Base-by-base conservation (phyloP, 37 sponge, comb jelly and placozoan species). In the Chondrilla cf. caribensis region DNA sequence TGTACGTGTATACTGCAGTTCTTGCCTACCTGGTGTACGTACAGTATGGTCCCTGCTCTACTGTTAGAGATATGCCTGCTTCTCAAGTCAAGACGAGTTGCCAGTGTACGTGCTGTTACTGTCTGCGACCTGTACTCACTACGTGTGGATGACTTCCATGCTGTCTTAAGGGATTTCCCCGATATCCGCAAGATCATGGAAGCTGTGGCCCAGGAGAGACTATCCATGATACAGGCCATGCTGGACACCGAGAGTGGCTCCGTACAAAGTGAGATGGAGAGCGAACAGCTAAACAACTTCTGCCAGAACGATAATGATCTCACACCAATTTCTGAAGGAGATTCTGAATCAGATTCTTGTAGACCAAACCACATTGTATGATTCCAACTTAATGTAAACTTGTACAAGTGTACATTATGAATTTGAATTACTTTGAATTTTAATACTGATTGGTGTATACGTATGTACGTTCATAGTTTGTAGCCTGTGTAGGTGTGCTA, bases 11-110 rank as follows among this genome's bases (percentile, higher is more conserved):
- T n/a, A n/a, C n/a, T n/a, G n/a, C n/a, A n/a, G n/a, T n/a, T n/a
- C n/a, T n/a, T n/a, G n/a, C n/a, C n/a, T n/a, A n/a, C n/a, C n/a
- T n/a, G n/a, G n/a, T n/a, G n/a, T n/a, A n/a, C n/a, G n/a, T n/a
- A n/a, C n/a, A n/a, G n/a, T n/a, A n/a, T n/a, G n/a, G n/a, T n/a
- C n/a, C n/a, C n/a, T n/a, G n/a, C n/a, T n/a, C n/a, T n/a, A 47
- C 51, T 47, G 51, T 11, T 42, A 89, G 89, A 89, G 41, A 89
- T 89, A 33, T 81, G 89, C 65, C 76, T 89, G 33, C 42, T 89
- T 9, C 36, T 85, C 41, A 85, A 85, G 40, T 79, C 44, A 35
- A 35, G 76, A 15, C 0, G 76, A 73, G 83, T 73, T 40, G 68
- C 41, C 51, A 85, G 70, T 54, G 82, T 84, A 26, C 80, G 54